Evolutionary conservation across 2,113 vertebrate species (phyloP).

Genomic region (Antechinus flavipes): DNA sequence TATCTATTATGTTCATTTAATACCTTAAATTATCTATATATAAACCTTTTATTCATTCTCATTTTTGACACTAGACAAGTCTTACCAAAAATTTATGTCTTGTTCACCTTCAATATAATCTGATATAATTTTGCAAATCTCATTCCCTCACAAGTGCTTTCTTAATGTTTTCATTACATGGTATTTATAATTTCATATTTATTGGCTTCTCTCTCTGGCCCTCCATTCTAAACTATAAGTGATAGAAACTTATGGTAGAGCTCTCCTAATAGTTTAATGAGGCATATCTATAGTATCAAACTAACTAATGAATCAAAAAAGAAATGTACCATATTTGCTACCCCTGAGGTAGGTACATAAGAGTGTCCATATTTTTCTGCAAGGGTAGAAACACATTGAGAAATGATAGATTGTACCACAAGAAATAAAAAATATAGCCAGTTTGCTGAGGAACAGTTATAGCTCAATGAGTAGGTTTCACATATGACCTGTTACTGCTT

Average conservation of each 20-base stretch:
- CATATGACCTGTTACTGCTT: background rate
- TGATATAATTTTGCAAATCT: background rate
- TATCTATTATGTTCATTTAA: too few relatives aligned
- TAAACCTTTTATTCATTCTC: slow-evolving; percentile 22
- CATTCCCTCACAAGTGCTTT: background rate
- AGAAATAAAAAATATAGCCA: background rate
- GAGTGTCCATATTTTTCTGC: background rate
- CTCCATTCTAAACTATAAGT: background rate
- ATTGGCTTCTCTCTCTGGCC: background rate
- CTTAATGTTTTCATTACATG: slow-evolving; percentile 22
- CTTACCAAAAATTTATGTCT: background rate
- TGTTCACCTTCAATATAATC: background rate
- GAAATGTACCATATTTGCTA: background rate
- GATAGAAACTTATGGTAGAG: slow-evolving; percentile 27
- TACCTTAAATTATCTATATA: background rate
- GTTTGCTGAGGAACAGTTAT: slow-evolving; percentile 2
- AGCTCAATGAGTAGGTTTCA: slow-evolving; percentile 24
- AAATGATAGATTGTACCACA: slow-evolving; percentile 20
- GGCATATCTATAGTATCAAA: background rate
- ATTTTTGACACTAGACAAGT: background rate
- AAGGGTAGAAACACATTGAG: slow-evolving; percentile 29
- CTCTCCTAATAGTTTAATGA: slow-evolving; percentile 22
- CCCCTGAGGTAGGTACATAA: background rate
- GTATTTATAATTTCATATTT: background rate
- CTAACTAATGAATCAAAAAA: slow-evolving; percentile 29